These are phyloP conservation scores for Aphrophora alni DNA, from an alignment of 2,888 invertebrate species.

Conservation along the genomic window DNA sequence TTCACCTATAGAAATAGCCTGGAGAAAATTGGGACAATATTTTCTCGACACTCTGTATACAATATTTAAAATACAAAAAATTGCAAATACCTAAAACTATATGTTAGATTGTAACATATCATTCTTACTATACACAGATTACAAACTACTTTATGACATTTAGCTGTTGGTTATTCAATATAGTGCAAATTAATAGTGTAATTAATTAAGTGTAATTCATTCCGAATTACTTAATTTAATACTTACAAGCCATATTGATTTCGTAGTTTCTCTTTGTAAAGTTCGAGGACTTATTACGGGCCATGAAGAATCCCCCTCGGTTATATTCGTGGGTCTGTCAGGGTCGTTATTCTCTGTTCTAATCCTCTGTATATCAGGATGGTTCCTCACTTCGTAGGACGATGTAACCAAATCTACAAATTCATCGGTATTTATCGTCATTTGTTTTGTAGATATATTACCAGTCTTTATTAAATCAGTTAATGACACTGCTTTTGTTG, in stretches of 20 bases:
- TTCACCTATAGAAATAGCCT: no score
- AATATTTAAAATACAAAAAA: no score
- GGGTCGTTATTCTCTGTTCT: slow-evolving; percentile 30
- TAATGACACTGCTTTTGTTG: not conserved
- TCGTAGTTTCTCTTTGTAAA: not conserved
- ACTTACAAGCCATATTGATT: not conserved
- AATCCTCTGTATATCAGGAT: not conserved
- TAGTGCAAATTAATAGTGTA: no score
- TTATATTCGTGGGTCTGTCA: not conserved
- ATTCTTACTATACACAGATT: no score
- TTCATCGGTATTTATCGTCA: not conserved
- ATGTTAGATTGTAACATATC: no score
- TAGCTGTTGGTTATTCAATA: no score
- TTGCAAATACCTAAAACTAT: no score
- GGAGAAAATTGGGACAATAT: no score
- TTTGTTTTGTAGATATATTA: not conserved
- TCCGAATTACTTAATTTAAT: no score
- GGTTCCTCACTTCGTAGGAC: not conserved
- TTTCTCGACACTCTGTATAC: no score
- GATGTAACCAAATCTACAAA: not conserved
- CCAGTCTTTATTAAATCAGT: not conserved
- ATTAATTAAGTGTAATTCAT: no score
- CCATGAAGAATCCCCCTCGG: not conserved
- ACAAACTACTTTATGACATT: no score
- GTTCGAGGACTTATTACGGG: not conserved